Evolutionary conservation across 2,888 invertebrate species (phyloP), one percentile per base, ranked within the genome.

Genomic region (Syrphus vitripennis): DNA sequence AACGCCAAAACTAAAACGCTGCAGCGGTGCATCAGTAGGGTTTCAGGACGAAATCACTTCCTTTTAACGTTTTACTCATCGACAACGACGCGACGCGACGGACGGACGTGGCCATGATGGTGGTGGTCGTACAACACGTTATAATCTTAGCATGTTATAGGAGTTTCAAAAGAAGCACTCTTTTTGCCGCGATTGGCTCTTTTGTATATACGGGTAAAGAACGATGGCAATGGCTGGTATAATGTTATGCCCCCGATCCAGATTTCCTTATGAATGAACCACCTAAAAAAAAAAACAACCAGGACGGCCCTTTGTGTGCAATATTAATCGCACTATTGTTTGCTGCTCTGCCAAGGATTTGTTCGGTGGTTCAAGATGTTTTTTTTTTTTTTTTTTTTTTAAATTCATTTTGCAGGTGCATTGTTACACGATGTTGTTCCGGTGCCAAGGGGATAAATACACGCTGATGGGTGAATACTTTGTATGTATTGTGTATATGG

Each of bases 291-390:
- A 79, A 19, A 57, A 57, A 83, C 75, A 79, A 71, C 74, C 79
- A 67, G 75, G 50, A 53, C 59, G 71, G 50, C 79, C 34, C 59
- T 79, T 84, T 86, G 84, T 83, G 53, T 69, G 61, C 55, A 48
- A 70, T 75, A 86, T 86, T 86, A 86, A 82, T 86, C 77, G 81
- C 74, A 34, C 77, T 82, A 82, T 86, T 86, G 86, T 86, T 77
- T 70, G 81, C 72, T 67, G 42, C 80, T 61, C 57, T 86, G 86
- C 86, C 86, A 86, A 82, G 82, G 77, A 82, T 74, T 86, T 86
- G 86, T 86, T 82, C 77, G 67, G 76, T 42, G 86, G 69, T 78
- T 81, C 45, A 50, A 31, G 24, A 50, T 67, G 5, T 37, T 67
- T 26, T 42, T 31, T 59, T 55, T 14, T 40, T 53, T 26, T 53